Conservation (phyloP, 2,113 vertebrate species). For the Clarias macrocephalus region DNA sequence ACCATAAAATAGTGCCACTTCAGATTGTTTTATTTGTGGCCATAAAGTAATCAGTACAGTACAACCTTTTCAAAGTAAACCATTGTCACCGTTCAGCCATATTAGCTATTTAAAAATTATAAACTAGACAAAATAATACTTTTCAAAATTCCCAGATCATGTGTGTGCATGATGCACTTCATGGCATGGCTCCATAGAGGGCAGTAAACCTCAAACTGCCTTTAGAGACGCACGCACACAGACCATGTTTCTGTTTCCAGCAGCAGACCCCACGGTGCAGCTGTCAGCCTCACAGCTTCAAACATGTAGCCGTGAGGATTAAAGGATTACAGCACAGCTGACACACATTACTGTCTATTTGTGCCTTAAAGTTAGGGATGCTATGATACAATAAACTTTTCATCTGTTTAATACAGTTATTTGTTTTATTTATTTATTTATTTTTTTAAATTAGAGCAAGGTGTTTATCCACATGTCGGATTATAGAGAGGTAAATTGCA, state of each 20-base stretch:
- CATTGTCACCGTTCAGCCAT: not conserved
- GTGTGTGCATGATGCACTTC: constrained; percentile 51
- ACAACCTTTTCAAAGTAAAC: not conserved
- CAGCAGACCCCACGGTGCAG: constrained; percentile 12
- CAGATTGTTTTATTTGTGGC: not conserved
- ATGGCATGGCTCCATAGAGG: constrained; percentile 69
- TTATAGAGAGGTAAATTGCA: not conserved
- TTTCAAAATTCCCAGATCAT: not conserved
- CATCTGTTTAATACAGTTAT: not conserved
- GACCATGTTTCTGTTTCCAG: not conserved
- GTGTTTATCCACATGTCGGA: constrained; percentile 30
- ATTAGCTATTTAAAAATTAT: not conserved
- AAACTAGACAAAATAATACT: not conserved
- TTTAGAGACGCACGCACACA: constrained; percentile 13
- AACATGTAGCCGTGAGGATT: constrained; percentile 39
- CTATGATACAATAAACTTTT: not conserved
- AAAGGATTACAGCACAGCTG: constrained; percentile 12
- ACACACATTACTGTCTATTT: constrained; percentile 46
- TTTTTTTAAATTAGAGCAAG: constrained; percentile 29
- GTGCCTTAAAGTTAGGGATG: not conserved
- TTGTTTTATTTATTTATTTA: constrained; percentile 24
- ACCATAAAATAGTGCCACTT: not conserved
- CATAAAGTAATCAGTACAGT: not conserved
- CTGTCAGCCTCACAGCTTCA: constrained; percentile 18
- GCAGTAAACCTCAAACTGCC: constrained; percentile 69